These are phyloP conservation scores for Adoxophyes honmai DNA, from an alignment of 1,140 invertebrate species.

Conservation along the genomic window DNA sequence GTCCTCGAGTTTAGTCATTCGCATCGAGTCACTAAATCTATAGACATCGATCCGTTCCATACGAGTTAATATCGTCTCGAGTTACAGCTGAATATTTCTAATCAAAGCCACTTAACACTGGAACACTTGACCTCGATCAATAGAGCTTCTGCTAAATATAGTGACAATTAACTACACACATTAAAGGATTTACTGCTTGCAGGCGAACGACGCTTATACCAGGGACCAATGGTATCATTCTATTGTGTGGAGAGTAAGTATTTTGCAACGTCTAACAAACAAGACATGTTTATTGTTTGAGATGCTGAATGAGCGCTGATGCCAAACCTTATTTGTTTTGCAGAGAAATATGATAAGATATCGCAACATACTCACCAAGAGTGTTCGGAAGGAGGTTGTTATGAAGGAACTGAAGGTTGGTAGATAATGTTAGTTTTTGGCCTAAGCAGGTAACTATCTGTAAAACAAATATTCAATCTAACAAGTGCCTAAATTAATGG, in stretches of 20 bases:
- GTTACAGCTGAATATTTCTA: conserved; percentile 2
- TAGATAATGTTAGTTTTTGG: conserved; percentile 28
- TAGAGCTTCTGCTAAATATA: conserved; percentile 3
- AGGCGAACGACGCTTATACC: conserved; percentile 87
- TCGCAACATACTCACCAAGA: conserved; percentile 83
- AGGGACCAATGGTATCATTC: conserved; percentile 92
- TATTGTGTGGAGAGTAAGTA: conserved; percentile 89
- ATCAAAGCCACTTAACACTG: conserved; percentile 8
- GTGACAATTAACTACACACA: neutral
- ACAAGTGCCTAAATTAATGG: too few species aligned
- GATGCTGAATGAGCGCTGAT: neutral
- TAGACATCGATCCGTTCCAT: too few species aligned
- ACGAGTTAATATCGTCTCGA: too few species aligned
- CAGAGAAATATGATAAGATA: conserved; percentile 90
- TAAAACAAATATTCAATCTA: conserved; percentile 3
- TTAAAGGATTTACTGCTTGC: conserved; percentile 56
- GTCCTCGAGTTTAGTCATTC: too few species aligned
- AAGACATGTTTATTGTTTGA: conserved; percentile 12
- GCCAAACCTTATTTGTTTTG: conserved; percentile 42
- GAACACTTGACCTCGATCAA: neutral
- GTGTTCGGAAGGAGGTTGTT: conserved; percentile 86
- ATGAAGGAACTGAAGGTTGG: conserved; percentile 87
- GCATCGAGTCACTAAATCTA: too few species aligned
- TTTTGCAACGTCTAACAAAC: conserved; percentile 2
- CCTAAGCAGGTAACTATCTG: conserved; percentile 5